Conservation (phyloP, 2,888 invertebrate genomes). For the Coenonympha glycerion region DNA sequence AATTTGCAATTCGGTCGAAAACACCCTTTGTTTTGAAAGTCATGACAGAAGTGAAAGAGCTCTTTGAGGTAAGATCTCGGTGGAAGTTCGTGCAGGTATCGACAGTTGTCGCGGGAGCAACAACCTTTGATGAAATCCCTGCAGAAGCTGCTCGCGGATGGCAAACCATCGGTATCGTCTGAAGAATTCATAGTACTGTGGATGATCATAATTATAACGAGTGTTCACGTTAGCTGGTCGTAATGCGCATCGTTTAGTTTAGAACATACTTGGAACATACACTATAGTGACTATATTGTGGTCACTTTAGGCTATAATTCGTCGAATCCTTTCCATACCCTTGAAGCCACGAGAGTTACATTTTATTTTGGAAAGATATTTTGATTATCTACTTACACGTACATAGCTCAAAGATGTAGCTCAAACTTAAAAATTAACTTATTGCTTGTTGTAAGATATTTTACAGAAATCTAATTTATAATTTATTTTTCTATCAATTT, state of each 20-base stretch:
- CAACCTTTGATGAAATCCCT: slow-evolving; percentile 70
- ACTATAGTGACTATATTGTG: too few species aligned
- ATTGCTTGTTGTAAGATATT: not conserved
- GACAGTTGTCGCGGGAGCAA: slow-evolving; percentile 74
- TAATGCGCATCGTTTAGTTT: not conserved
- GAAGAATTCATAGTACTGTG: slow-evolving; percentile 41
- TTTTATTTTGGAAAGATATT: too few species aligned
- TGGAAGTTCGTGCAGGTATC: slow-evolving; percentile 62
- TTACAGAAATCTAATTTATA: too few species aligned
- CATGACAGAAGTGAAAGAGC: slow-evolving; percentile 74
- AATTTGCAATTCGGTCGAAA: slow-evolving; percentile 80
- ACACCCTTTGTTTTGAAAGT: slow-evolving; percentile 82
- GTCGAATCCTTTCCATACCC: too few species aligned
- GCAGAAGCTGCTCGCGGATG: slow-evolving; percentile 51
- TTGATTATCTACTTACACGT: too few species aligned
- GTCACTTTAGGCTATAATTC: too few species aligned
- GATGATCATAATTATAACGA: slow-evolving; percentile 36
- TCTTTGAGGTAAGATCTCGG: slow-evolving; percentile 54
- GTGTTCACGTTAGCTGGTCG: not conserved
- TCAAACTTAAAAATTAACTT: too few species aligned
- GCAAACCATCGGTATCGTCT: slow-evolving; percentile 46
- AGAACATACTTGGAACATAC: too few species aligned
- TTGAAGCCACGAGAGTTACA: too few species aligned
- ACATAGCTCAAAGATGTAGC: too few species aligned
- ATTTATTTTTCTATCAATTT: too few species aligned